phyloP scores from a whole-genome alignment of 2,797 vertebrate species.

The Enteromius paludinosus region DNA sequence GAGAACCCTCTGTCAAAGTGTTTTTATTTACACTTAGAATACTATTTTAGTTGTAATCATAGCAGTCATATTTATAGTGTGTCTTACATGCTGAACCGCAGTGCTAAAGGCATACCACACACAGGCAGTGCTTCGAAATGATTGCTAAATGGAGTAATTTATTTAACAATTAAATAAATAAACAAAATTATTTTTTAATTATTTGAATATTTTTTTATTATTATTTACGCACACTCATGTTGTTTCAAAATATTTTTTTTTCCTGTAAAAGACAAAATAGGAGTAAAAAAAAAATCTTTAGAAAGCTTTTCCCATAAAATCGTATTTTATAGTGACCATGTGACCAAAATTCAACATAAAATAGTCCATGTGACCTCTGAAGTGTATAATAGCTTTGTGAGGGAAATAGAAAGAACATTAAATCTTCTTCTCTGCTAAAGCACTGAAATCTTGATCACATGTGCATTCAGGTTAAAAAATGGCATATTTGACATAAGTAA shows the following conservation, averaged over 20 bases:
- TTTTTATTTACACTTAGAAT: neutral
- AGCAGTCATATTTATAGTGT: conserved; percentile 4
- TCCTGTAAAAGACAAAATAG: neutral
- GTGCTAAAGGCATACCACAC: neutral
- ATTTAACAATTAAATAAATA: neutral
- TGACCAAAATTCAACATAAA: neutral
- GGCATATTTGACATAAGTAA: too few relatives aligned
- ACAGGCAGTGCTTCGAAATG: neutral
- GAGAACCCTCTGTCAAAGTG: neutral
- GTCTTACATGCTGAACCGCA: neutral
- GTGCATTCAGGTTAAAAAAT: neutral
- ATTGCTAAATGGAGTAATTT: neutral
- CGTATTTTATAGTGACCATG: neutral
- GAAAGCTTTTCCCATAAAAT: neutral
- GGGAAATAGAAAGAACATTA: neutral
- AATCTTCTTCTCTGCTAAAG: neutral
- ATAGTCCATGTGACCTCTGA: neutral
- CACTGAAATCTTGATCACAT: neutral
- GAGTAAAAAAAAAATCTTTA: neutral
- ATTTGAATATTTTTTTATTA: too few relatives aligned
- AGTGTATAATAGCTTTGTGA: neutral
- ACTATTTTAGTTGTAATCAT: conserved; percentile 9
- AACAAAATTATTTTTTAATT: too few relatives aligned
- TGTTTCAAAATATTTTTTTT: neutral
- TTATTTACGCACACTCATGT: neutral